Evolutionary conservation across 2,113 vertebrate genomes (phyloP), one percentile per base, ranked within the genome.

Genomic region (Rynchops niger): DNA sequence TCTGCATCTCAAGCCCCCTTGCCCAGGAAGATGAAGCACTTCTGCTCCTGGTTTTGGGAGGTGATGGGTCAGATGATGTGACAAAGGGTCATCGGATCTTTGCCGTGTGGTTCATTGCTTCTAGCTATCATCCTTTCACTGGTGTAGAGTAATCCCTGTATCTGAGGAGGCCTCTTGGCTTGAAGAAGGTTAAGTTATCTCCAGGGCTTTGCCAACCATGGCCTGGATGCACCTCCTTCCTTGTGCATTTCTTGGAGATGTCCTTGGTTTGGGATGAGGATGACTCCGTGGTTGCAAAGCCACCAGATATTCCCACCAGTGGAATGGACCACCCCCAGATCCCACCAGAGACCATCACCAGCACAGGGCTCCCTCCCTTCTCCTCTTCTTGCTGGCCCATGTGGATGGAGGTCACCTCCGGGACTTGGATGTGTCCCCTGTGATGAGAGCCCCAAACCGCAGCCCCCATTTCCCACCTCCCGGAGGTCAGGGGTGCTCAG

Each of bases 31-130:
- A 30, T 11, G 59, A 78, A 78, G n/a, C 38, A 34, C 52, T 78
- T 73, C 25, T 49, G n/a, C 72, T 74, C 14, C 32, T 47, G 36
- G 17, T 15, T 56, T 25, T 69, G 82, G 42, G 43, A 62, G 6
- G 10, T 0, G 1, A 14, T 9, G 49, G 20, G 32, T 50, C 2
- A 6, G 81, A 32, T 0, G 1, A 17, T 12, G 2, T 7, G 15
- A 15, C 61, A 43, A 18, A 67, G 22, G 6, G 21, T 66, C 9
- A 9, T n/a, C 0, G 1, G 42, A 5, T 62, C 52, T 82, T 71
- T 65, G 15, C 26, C 26, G 3, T 8, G 30, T 0, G 1, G 9
- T 42, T 14, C 10, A 3, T 32, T 32, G 36, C 77, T 71, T 47
- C 30, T 47, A 19, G 43, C 34, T 40, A 4, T 70, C 50, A 11